Evolutionary conservation across 2,888 invertebrate genomes (phyloP).

Genomic region (Anarsia innoxiella): DNA sequence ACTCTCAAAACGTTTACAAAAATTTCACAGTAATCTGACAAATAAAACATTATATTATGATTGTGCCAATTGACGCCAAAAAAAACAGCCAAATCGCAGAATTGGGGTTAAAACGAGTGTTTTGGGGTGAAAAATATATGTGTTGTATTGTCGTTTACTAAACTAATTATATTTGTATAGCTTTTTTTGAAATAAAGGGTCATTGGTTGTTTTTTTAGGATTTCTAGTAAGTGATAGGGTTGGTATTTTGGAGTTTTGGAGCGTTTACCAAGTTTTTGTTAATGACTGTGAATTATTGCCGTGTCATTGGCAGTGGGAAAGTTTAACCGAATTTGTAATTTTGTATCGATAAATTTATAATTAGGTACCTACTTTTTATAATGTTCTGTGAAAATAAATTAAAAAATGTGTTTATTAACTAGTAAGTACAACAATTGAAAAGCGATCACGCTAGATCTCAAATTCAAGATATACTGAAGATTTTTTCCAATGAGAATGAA

Average conservation of each 20-base stretch:
- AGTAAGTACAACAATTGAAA: too few relatives aligned
- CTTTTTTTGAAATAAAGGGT: constrained; percentile 41
- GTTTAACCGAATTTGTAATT: constrained; percentile 28
- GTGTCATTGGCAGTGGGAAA: constrained; percentile 34
- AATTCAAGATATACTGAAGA: too few relatives aligned
- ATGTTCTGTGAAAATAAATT: neutral
- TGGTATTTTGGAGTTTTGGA: constrained; percentile 38
- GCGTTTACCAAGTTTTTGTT: constrained; percentile 27
- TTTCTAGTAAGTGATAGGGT: constrained; percentile 41
- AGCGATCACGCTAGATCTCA: too few relatives aligned
- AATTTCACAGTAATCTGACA: constrained; percentile 62
- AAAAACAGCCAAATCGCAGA: constrained; percentile 47
- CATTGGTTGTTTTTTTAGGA: constrained; percentile 32
- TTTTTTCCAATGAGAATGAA: too few relatives aligned
- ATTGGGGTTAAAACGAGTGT: constrained; percentile 66
- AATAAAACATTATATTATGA: constrained; percentile 52
- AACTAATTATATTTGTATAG: constrained; percentile 72
- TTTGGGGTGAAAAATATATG: constrained; percentile 61
- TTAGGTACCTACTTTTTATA: neutral
- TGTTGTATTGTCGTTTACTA: constrained; percentile 54
- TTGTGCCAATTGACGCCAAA: constrained; percentile 50
- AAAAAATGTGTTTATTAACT: too few relatives aligned
- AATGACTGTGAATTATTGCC: constrained; percentile 37
- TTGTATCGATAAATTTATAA: neutral
- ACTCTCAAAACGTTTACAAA: constrained; percentile 32